Conservation (phyloP, 2,797 vertebrate genomes). For the Glyptemys insculpta region DNA sequence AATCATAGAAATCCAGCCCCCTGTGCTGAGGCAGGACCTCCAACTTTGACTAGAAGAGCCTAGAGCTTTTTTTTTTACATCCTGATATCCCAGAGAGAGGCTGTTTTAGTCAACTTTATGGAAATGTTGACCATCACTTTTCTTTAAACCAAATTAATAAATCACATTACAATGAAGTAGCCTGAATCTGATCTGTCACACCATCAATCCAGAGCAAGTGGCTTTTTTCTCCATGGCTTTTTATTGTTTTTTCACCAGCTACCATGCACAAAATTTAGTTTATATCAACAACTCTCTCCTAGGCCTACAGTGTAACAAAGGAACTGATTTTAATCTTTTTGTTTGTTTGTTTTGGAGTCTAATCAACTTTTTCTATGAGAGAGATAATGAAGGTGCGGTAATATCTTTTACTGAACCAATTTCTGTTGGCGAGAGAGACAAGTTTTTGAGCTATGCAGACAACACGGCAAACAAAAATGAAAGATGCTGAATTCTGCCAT, state of each 20-base stretch:
- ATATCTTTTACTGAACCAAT: too few relatives aligned
- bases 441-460: neutral
- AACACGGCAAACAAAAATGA: neutral
- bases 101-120: neutral
- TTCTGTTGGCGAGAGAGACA: neutral
- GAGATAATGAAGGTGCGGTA: too few relatives aligned
- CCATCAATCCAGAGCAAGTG: neutral
- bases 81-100: neutral
- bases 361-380: too few relatives aligned
- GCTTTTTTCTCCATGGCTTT: too few relatives aligned
- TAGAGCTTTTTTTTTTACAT: too few relatives aligned
- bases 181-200: neutral
- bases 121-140: neutral
- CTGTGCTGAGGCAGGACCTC: too few relatives aligned
- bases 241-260: too few relatives aligned
- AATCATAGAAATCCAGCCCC: neutral
- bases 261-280: neutral
- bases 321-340: too few relatives aligned
- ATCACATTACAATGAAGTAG: neutral
- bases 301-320: too few relatives aligned
- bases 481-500: too few relatives aligned
- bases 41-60: too few relatives aligned
- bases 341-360: too few relatives aligned
- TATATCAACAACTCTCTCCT: neutral
- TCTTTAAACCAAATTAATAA: conserved; percentile 10